Conservation (phyloP, 2,888 invertebrate genomes). For the Caenorhabditis imperialis region DNA sequence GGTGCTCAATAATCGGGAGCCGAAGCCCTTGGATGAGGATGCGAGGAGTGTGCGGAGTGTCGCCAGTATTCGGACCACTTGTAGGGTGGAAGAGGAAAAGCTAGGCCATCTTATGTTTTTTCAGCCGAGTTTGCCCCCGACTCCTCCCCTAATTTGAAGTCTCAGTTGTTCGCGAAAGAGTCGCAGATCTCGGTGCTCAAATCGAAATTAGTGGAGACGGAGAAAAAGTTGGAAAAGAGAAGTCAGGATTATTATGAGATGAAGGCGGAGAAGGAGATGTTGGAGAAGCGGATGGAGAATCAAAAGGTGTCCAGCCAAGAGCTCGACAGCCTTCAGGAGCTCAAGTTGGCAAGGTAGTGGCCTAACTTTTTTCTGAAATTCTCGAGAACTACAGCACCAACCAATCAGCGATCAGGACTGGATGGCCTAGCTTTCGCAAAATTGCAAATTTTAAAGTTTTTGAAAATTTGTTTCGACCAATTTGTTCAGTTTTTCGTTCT, state of each 20-base stretch:
- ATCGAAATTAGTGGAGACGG: slow-evolving; percentile 54
- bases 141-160: slow-evolving; percentile 40
- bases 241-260: slow-evolving; percentile 61
- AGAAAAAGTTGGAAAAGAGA: slow-evolving; percentile 61
- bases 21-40: slow-evolving; percentile 35
- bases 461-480: too few species aligned
- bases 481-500: too few species aligned
- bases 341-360: slow-evolving; percentile 60
- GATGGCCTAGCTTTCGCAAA: too few species aligned
- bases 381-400: too few species aligned
- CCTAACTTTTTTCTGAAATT: too few species aligned
- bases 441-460: too few species aligned
- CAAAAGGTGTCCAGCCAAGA: slow-evolving; percentile 34
- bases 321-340: slow-evolving; percentile 57
- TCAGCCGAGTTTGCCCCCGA: slow-evolving; percentile 36
- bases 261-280: slow-evolving; percentile 72
- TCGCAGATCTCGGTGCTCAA: slow-evolving; percentile 63
- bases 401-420: too few species aligned
- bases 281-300: slow-evolving; percentile 73
- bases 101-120: not conserved
- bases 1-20: slow-evolving; percentile 38
- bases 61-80: slow-evolving; percentile 31
- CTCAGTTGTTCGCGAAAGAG: slow-evolving; percentile 65
- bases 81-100: slow-evolving; percentile 8
- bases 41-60: slow-evolving; percentile 31